These are phyloP conservation scores for human DNA, from an alignment of 2,113 vertebrate genomes.

Conservation along the genomic window GRCh38 chr6:109019501-109020000, in stretches of 20 bases:
- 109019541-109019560: not conserved
- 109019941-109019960: not conserved
- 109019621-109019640: not conserved
- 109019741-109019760: not conserved
- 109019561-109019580: not conserved
- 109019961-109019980: slow-evolving; percentile 47
- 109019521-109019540: slow-evolving; percentile 14
- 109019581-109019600: slow-evolving; percentile 9
- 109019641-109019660: slow-evolving; percentile 35
- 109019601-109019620: slow-evolving; percentile 38
- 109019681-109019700: not conserved
- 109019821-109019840: slow-evolving; percentile 44
- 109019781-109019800: slow-evolving; percentile 30
- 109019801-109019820: slow-evolving; percentile 46
- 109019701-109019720: slow-evolving; percentile 23
- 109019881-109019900: not conserved
- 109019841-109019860: slow-evolving; percentile 27
- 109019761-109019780: not conserved
- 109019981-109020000: slow-evolving; percentile 29
- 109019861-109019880: slow-evolving; percentile 32
- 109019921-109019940: slow-evolving; percentile 26
- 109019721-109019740: slow-evolving; percentile 31
- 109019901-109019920: slow-evolving; percentile 31
- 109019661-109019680: not conserved
- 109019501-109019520: not conserved